Percentiles rank a stretch among this genome's conserved stretches.
Conservation (phyloP, 1,140 invertebrate species). For the Scylla paramamosain region DNA sequence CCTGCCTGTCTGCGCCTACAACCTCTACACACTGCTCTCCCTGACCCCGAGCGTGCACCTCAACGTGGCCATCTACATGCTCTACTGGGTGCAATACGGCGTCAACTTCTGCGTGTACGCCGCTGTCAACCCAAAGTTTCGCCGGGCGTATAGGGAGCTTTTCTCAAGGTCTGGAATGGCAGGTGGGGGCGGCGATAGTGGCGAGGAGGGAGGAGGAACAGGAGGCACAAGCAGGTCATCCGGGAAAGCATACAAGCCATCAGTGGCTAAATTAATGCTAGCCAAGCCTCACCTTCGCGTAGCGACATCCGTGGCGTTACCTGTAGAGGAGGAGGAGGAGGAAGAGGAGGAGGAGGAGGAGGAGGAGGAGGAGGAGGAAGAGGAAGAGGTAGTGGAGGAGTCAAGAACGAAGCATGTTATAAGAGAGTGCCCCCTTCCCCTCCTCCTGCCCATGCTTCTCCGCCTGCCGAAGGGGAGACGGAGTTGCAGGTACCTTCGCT, state of each 20-base stretch:
- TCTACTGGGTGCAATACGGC: slow-evolving; percentile 64
- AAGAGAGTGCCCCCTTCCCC: background rate
- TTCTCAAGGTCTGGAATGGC: background rate
- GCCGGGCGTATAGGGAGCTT: slow-evolving; percentile 39
- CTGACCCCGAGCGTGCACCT: background rate
- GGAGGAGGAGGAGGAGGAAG: too few species aligned
- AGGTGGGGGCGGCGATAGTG: background rate
- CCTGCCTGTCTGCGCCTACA: slow-evolving; percentile 66
- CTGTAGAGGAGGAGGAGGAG: background rate
- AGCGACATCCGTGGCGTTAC: background rate
- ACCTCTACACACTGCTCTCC: slow-evolving; percentile 30
- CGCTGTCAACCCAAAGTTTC: slow-evolving; percentile 37
- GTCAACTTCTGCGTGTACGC: slow-evolving; percentile 64
- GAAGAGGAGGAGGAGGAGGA: too few species aligned
- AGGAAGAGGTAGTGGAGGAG: too few species aligned
- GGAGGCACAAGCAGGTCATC: background rate
- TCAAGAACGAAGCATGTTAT: background rate
- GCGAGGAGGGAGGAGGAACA: background rate
- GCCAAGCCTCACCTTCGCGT: background rate
- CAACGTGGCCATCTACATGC: slow-evolving; percentile 55
- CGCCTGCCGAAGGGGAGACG: background rate
- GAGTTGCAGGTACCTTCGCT: background rate
- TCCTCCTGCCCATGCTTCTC: background rate
- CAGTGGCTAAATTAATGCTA: background rate
- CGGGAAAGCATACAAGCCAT: background rate